Evolutionary conservation across 2,888 invertebrate species (phyloP), one percentile per base, ranked within the genome.

Genomic region (Willowsia nigromaculata): DNA sequence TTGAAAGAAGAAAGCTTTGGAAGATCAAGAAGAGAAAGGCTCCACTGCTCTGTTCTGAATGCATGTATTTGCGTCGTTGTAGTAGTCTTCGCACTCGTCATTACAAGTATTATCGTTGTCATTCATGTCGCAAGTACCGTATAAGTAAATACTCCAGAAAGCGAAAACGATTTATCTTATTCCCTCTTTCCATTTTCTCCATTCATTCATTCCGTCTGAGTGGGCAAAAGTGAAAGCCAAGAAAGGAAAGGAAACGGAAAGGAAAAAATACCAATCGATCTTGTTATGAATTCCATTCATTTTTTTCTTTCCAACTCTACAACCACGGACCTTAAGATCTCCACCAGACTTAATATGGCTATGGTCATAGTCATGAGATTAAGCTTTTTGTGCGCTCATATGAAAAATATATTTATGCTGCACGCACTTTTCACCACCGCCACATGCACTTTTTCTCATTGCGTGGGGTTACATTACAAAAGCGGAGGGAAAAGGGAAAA

Each of bases 261-360:
- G 65, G 6, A 47, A 47, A 47, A 40, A 40, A 37, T 22, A 68
- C 40, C 84, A 53, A 89, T 89, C 89, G 84, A 71, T 84, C 80
- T 80, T 78, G 53, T 78, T 82, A 89, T 89, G 89, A 89, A 84
- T 85, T 89, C 80, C 80, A 50, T 89, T 80, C 84, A 89, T 89
- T 84, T 89, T 89, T 85, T 78, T 83, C 76, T 1, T 59, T 40
- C 81, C 37, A n/a, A 15, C 9, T 47, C 40, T 62, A 25, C 81
- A 15, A 47, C 68, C 15, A 65, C 71, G 47, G 22, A 40, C 15
- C 40, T 25, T 4, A 13, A 37, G 68, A 68, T n/a, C 40, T 37
- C 43, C 15, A 37, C 40, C 18, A 40, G 3, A 65, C 47, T 7
- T 30, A 56, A 30, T 62, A 25, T 62, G 56, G 25, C 22, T n/a